phyloP scores from a whole-genome alignment of 2,113 vertebrate genomes.

The Trematomus loennbergii region DNA sequence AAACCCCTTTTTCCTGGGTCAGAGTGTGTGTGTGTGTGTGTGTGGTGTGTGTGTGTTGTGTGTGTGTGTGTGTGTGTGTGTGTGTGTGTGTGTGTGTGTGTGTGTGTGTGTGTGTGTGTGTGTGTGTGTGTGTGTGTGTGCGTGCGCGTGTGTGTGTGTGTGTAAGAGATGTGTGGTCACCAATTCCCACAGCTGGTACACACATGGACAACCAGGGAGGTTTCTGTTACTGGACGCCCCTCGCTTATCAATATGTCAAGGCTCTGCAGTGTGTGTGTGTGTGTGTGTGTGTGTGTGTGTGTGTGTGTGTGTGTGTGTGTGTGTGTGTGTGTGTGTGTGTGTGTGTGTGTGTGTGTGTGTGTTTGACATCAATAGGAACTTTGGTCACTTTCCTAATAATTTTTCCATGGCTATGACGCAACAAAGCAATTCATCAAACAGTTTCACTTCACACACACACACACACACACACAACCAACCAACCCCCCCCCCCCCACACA shows the following conservation, averaged over 20 bases:
- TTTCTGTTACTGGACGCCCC: slow-evolving; percentile 49
- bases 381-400: slow-evolving; percentile 17
- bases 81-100: slow-evolving; percentile 10
- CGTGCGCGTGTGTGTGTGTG: no score
- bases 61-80: slow-evolving; percentile 23
- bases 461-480: neutral
- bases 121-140: no score
- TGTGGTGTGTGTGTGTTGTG: neutral
- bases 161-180: slow-evolving; percentile 48
- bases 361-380: neutral
- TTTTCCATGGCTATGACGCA: slow-evolving; percentile 14
- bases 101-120: slow-evolving; percentile 7
- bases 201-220: slow-evolving; percentile 73
- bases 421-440: slow-evolving; percentile 16
- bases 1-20: slow-evolving; percentile 47
- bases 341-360: neutral
- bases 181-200: slow-evolving; percentile 73
- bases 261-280: slow-evolving; percentile 21
- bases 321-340: neutral
- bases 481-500: no score
- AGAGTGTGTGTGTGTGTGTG: neutral
- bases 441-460: neutral
- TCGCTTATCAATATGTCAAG: slow-evolving; percentile 69
- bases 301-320: neutral
- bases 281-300: slow-evolving; percentile 1